phyloP scores from a whole-genome alignment of 2,888 invertebrate species.

The Macropis europaea region DNA sequence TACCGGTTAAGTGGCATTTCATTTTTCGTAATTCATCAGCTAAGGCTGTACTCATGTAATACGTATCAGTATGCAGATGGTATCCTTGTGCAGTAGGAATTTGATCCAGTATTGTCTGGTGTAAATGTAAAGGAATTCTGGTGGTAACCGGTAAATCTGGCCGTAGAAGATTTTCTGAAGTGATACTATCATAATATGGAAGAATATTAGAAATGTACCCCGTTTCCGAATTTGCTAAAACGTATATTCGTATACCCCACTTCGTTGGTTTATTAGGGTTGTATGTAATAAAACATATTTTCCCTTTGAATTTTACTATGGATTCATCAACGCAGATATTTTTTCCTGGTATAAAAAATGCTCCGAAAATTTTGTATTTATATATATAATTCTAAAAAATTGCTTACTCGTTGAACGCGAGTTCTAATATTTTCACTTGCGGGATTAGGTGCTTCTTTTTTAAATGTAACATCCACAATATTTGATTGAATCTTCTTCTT shows the following conservation, averaged over 20 bases:
- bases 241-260: constrained; percentile 41
- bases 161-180: constrained; percentile 41
- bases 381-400: constrained; percentile 37
- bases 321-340: too few relatives aligned
- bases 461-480: constrained; percentile 49
- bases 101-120: constrained; percentile 37
- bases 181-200: constrained; percentile 55
- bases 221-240: constrained; percentile 44
- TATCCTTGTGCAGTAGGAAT: constrained; percentile 53
- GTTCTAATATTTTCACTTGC: constrained; percentile 19
- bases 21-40: constrained; percentile 43
- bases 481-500: constrained; percentile 40
- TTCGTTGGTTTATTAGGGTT: constrained; percentile 47
- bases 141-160: constrained; percentile 51
- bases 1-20: constrained; percentile 53
- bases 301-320: too few relatives aligned
- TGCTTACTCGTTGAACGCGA: constrained; percentile 24
- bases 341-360: too few relatives aligned
- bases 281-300: constrained; percentile 13
- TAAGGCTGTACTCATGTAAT: constrained; percentile 48
- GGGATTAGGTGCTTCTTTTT: constrained; percentile 25
- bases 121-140: constrained; percentile 48
- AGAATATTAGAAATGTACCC: constrained; percentile 52
- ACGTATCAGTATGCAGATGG: constrained; percentile 53
- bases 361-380: constrained; percentile 43